phyloP scores from a whole-genome alignment of 2,888 invertebrate genomes.

The Dicroscelio sp. region DNA sequence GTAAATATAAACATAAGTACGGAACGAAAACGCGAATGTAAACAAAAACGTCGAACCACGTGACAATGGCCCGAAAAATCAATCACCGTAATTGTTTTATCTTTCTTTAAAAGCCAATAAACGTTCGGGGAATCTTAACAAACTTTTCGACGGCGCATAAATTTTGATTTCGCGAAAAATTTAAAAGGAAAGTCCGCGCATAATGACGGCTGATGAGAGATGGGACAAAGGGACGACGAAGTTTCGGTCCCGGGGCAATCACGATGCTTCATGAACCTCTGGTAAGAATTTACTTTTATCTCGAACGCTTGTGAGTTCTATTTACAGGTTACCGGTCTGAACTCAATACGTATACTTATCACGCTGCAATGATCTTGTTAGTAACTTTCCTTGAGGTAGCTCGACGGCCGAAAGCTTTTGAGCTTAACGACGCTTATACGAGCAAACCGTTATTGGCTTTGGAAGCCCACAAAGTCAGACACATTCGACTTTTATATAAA shows the following conservation, averaged over 20 bases:
- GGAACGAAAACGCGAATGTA: too few species aligned
- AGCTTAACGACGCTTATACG: slow-evolving; percentile 83
- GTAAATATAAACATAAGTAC: too few species aligned
- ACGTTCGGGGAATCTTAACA: too few species aligned
- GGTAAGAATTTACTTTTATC: slow-evolving; percentile 77
- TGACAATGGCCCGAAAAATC: too few species aligned
- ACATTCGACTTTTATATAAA: slow-evolving; percentile 81
- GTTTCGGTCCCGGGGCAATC: slow-evolving; percentile 59
- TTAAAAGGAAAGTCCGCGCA: neutral
- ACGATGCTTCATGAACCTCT: slow-evolving; percentile 71
- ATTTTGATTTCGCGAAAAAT: neutral
- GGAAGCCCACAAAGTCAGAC: slow-evolving; percentile 81
- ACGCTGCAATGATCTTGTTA: slow-evolving; percentile 85
- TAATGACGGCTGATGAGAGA: slow-evolving; percentile 24
- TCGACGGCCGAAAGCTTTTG: slow-evolving; percentile 81
- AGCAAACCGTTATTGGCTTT: slow-evolving; percentile 84
- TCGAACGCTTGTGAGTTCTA: slow-evolving; percentile 77
- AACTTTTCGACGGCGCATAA: too few species aligned
- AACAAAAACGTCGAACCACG: too few species aligned
- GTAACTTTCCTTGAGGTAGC: slow-evolving; percentile 81
- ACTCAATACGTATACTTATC: slow-evolving; percentile 85
- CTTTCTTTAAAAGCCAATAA: too few species aligned
- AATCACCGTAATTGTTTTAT: too few species aligned
- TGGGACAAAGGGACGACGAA: slow-evolving; percentile 53
- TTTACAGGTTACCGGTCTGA: slow-evolving; percentile 83